Evolutionary conservation across 2,888 invertebrate species (phyloP).

Genomic region (Tiphia femorata): DNA sequence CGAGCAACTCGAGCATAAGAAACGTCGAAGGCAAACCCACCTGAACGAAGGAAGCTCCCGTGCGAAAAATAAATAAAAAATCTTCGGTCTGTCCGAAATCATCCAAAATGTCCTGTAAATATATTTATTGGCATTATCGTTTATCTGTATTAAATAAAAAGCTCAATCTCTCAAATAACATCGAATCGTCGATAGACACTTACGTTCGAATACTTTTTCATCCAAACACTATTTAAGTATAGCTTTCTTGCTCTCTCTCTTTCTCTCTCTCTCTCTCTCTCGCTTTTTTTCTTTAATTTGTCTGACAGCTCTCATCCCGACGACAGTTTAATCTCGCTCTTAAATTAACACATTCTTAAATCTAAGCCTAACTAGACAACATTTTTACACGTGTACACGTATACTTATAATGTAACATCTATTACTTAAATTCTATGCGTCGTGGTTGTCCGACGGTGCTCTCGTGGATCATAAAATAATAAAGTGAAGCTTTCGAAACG

Average conservation of each 20-base stretch:
- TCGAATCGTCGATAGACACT: conserved; percentile 17
- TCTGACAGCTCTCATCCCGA: neutral
- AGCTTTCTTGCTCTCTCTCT: neutral
- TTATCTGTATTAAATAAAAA: conserved; percentile 45
- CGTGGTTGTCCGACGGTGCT: too few species aligned
- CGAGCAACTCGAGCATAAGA: too few species aligned
- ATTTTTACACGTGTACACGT: conserved; percentile 34
- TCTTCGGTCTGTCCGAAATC: conserved; percentile 5
- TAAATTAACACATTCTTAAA: conserved; percentile 16
- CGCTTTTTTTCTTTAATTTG: neutral
- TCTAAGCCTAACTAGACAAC: conserved; percentile 19
- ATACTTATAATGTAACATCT: conserved; percentile 22
- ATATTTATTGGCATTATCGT: conserved; percentile 46
- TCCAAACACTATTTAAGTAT: too few species aligned
- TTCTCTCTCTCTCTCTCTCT: neutral
- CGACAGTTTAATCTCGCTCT: conserved; percentile 1
- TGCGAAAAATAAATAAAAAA: conserved; percentile 5
- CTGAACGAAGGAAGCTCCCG: neutral
- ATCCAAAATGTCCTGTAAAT: conserved; percentile 39
- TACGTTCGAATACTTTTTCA: conserved; percentile 13
- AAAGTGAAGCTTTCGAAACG: too few species aligned
- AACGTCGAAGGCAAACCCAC: too few species aligned
- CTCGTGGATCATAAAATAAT: too few species aligned
- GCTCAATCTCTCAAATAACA: conserved; percentile 36
- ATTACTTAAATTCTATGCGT: too few species aligned